Percentiles rank a stretch among this genome's conserved stretches.
Conservation (phyloP, 2,888 invertebrate genomes). For the Aproaerema taeniolella region DNA sequence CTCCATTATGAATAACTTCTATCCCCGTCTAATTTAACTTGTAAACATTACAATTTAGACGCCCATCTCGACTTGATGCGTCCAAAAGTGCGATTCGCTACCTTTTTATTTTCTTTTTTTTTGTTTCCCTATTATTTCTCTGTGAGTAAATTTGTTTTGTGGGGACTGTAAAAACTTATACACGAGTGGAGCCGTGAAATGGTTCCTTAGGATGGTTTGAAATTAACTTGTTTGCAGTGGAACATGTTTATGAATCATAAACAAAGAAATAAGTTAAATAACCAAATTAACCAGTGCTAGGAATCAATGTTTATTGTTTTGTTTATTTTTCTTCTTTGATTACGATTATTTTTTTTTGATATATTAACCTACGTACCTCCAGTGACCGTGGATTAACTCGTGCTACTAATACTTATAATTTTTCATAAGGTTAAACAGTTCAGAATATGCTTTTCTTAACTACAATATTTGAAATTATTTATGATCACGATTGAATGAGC, state of each 20-base stretch:
- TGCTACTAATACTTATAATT: too few species aligned
- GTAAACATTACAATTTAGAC: constrained; percentile 70
- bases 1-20: constrained; percentile 61
- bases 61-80: constrained; percentile 61
- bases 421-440: too few species aligned
- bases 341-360: too few species aligned
- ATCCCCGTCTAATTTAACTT: constrained; percentile 69
- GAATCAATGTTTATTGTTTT: neutral
- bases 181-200: too few species aligned
- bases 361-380: too few species aligned
- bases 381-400: too few species aligned
- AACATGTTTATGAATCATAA: neutral
- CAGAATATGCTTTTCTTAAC: too few species aligned
- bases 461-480: too few species aligned
- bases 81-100: constrained; percentile 58
- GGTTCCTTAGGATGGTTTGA: too few species aligned
- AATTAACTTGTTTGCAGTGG: neutral
- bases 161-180: constrained; percentile 22
- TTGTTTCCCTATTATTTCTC: constrained; percentile 46
- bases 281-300: too few species aligned
- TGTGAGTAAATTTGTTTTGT: constrained; percentile 41
- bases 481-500: too few species aligned
- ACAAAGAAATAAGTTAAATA: neutral
- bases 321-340: neutral
- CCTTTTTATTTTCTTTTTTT: constrained; percentile 48